Conservation (phyloP, 2,797 vertebrate species). For the Pseudotriccus pelzelni region DNA sequence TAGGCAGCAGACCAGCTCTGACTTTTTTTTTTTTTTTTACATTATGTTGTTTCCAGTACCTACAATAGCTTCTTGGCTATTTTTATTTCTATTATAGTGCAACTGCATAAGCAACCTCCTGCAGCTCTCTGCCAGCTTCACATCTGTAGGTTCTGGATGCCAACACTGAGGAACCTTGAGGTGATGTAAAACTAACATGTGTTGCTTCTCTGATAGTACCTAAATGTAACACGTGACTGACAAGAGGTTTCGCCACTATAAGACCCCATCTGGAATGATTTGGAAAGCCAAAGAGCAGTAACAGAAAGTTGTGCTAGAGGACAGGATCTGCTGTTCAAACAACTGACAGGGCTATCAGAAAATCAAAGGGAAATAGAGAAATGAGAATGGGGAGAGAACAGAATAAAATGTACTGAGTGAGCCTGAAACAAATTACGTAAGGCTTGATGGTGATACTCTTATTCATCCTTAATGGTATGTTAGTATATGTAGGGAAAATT, state of each 20-base stretch:
- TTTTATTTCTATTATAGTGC: neutral
- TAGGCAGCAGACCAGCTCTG: neutral
- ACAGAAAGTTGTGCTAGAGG: neutral
- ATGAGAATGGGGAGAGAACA: neutral
- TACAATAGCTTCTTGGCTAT: neutral
- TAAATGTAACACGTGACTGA: neutral
- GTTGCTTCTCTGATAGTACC: neutral
- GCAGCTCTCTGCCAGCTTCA: neutral
- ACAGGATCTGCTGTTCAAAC: neutral
- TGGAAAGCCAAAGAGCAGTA: neutral
- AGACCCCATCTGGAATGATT: neutral
- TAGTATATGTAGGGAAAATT: neutral
- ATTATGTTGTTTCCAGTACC: neutral
- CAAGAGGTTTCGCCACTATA: neutral
- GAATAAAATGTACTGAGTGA: neutral
- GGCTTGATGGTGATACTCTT: neutral
- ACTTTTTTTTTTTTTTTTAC: too few relatives aligned
- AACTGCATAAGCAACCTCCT: neutral
- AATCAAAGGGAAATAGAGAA: neutral
- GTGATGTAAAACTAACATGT: neutral
- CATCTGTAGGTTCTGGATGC: neutral
- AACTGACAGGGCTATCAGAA: neutral
- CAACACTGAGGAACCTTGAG: neutral
- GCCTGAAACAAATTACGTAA: neutral
- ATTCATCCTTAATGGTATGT: constrained; percentile 6